Evolutionary conservation across 2,888 invertebrate genomes (phyloP), one percentile per base, ranked within the genome.

Genomic region (Toxonevra muliebris): DNA sequence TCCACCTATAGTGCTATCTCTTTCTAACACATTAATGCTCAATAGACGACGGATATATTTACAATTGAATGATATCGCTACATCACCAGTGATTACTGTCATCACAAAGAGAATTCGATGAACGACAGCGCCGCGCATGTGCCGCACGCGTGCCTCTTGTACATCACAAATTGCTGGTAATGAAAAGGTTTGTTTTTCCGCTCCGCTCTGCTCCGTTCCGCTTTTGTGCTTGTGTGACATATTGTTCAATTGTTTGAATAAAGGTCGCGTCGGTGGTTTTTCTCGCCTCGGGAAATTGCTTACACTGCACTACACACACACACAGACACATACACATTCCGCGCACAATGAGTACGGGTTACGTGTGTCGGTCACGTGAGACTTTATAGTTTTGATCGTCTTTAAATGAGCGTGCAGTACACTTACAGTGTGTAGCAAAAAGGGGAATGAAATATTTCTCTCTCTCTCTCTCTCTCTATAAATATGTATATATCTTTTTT

Each of bases 1-100:
- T 7, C 3, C 30, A 30, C 7, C 3, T 7, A 30, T 30, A 30
- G 30, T 7, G 30, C 30, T 30, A 30, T 30, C 30, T 30, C 30
- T 30, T 7, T 30, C 30, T 30, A 4, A 30, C 30, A 7, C 30
- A 30, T 7, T 30, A 30, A 4, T 30, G 30, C 30, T 7, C 3
- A 30, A 30, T 30, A 2, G 30, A 30, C 30, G 30, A 30, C 2
- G 30, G 30, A 30, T 30, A 30, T 30, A 30, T 30, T 30, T 30
- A 52, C n/a, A 9, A 17, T 11, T 42, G 15, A 7, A 40, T 70
- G 71, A 61, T 69, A 73, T 66, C 76, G 72, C 77, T 74, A 71
- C 76, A 77, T 80, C 82, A 77, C 78, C 80, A 74, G 76, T 82
- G 82, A 83, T 82, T 82, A 83, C 82, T 82, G 82, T 82, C 83